phyloP scores from a whole-genome alignment of 2,888 invertebrate species.

The Andrena haemorrhoa region DNA sequence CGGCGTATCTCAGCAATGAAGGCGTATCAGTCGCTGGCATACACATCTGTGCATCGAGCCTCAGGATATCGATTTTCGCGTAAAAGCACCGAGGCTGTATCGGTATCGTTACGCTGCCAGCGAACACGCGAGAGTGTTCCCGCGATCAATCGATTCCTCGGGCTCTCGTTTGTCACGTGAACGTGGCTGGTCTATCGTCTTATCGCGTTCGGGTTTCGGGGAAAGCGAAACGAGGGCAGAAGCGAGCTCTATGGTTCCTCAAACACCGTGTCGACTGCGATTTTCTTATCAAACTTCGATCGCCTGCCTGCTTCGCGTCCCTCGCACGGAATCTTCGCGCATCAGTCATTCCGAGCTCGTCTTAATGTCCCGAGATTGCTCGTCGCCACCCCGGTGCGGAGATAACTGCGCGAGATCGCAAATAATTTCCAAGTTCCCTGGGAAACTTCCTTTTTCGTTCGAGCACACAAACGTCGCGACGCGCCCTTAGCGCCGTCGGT shows the following conservation, averaged over 20 bases:
- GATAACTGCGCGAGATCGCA: not conserved
- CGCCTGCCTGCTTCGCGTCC: not conserved
- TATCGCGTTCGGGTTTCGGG: slow-evolving; percentile 22
- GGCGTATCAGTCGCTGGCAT: slow-evolving; percentile 37
- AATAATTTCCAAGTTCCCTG: not conserved
- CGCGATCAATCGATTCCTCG: slow-evolving; percentile 27
- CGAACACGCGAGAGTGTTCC: not conserved
- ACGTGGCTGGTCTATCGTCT: slow-evolving; percentile 6
- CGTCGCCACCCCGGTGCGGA: not conserved
- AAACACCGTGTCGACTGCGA: not conserved
- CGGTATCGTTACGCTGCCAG: slow-evolving; percentile 33
- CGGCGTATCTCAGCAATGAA: slow-evolving; percentile 58
- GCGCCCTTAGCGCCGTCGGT: not conserved
- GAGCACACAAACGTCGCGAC: not conserved
- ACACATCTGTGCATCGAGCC: slow-evolving; percentile 32
- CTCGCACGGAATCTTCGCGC: not conserved
- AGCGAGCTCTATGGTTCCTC: not conserved
- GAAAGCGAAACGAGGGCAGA: not conserved
- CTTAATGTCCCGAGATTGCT: slow-evolving; percentile 1
- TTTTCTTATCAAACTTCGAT: not conserved
- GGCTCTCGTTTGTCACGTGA: slow-evolving; percentile 27
- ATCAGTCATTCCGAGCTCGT: not conserved
- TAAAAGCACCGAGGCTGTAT: slow-evolving; percentile 45
- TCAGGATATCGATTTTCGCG: slow-evolving; percentile 61
- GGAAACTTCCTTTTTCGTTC: not conserved